Evolutionary conservation across 1,140 invertebrate genomes (phyloP), one percentile per base, ranked within the genome.

Genomic region (Camponotus floridanus): DNA sequence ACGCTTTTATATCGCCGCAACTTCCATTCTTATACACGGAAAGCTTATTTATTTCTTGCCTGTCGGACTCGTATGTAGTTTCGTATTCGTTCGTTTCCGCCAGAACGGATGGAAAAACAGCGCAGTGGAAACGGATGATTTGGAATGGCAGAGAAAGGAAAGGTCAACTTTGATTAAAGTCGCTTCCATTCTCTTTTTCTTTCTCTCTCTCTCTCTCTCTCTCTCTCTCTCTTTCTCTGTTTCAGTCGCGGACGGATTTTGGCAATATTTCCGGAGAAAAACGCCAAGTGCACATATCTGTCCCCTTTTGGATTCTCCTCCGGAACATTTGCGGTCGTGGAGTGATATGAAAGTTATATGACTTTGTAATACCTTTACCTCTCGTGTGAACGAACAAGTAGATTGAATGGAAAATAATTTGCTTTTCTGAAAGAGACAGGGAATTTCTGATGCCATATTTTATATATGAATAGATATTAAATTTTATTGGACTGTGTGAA

Each of bases 41-140:
- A 79, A 79, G 76, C 64, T 80, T 85, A 85, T 85, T 85, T 85
- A 85, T 85, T 59, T 85, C 64, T 62, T 31, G 74, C 62, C 15
- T 31, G 11, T 13, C 33, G 15, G 42, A 39, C 3, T 85, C 73
- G 71, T 62, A 65, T 65, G 15, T 55, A 78, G 79, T 71, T 81
- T 81, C 48, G 48, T 21, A 70, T 68, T 68, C 51, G 67, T 59
- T 21, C 51, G 36, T 42, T 59, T 81, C 65, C 51, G 67, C 55
- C 4, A 59, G 55, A 81, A 36, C 51, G 36, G 18, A 9, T 4
- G 26, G 26, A 71, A 81, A 57, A 71, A 59, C 21, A 21, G 79
- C 21, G 39, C 55, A 73, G 36, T 83, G 55, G 39, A 61, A 83
- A 83, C 68, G 39, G 39, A 18, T 42, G 51, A 81, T 59, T 67